Conservation (phyloP, 2,113 vertebrate genomes). For the Protobothrops flavoviridis region DNA sequence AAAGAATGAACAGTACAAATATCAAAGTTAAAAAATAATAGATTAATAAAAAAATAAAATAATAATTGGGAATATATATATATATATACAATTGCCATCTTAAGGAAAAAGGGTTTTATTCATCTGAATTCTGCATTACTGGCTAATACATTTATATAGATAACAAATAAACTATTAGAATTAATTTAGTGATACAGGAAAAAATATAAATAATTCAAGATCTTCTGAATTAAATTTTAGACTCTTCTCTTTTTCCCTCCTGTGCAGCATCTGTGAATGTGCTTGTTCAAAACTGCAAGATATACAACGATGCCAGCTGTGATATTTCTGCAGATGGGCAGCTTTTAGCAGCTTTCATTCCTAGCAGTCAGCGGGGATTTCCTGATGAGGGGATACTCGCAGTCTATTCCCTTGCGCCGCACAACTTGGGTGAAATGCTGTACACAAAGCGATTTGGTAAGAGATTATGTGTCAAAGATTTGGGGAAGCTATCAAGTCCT, state of each 20-base stretch:
- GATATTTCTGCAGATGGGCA: constrained; percentile 97
- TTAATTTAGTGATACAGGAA: neutral
- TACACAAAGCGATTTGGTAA: constrained; percentile 98
- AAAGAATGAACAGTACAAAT: neutral
- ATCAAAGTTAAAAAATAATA: neutral
- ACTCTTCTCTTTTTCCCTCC: constrained; percentile 25
- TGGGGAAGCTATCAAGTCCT: neutral
- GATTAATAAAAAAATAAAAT: neutral
- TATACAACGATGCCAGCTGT: constrained; percentile 98
- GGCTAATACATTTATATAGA: neutral
- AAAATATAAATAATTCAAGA: neutral
- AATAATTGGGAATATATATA: neutral
- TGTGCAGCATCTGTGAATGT: constrained; percentile 91
- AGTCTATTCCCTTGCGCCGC: constrained; percentile 94
- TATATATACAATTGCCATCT: neutral
- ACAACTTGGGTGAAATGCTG: constrained; percentile 98
- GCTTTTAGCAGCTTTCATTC: constrained; percentile 95
- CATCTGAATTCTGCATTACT: neutral
- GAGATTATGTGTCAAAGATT: constrained; percentile 37
- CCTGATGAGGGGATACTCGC: constrained; percentile 96
- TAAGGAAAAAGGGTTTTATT: neutral
- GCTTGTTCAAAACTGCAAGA: constrained; percentile 98
- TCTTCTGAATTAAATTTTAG: neutral
- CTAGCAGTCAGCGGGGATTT: constrained; percentile 95
- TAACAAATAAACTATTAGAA: neutral